Percentiles rank a stretch among this genome's conserved stretches.
These are phyloP conservation scores for Malurus leucopterus DNA, from an alignment of 2,797 vertebrate species.

Conservation along the genomic window DNA sequence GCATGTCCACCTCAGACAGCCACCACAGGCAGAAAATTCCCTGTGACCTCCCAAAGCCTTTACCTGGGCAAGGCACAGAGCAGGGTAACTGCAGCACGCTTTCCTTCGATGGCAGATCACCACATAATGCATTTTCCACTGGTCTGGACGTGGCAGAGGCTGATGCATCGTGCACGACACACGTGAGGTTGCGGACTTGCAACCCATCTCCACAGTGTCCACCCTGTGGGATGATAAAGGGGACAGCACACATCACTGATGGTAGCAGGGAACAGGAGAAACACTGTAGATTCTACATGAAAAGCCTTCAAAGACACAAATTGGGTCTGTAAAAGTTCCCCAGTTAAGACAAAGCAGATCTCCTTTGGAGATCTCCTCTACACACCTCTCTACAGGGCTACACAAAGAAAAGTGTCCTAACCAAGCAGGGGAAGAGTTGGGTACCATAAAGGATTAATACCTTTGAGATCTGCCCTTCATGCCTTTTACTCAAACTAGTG, in stretches of 20 bases:
- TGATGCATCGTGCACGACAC: constrained; percentile 81
- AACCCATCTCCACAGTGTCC: constrained; percentile 91
- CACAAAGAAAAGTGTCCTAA: neutral
- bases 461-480: neutral
- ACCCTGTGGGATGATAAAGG: constrained; percentile 66
- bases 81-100: constrained; percentile 80
- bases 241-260: neutral
- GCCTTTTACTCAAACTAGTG: neutral
- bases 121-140: constrained; percentile 78
- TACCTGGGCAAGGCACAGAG: constrained; percentile 90
- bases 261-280: neutral
- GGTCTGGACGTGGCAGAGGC: constrained; percentile 52
- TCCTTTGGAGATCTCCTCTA: neutral
- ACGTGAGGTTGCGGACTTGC: constrained; percentile 82
- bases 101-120: constrained; percentile 69
- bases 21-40: neutral
- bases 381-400: neutral
- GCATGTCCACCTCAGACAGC: neutral
- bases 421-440: neutral
- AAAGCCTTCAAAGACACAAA: neutral
- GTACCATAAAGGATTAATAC: neutral
- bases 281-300: neutral
- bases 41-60: neutral
- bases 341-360: neutral
- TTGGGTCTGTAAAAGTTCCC: neutral